These are phyloP conservation scores for Engraulis encrasicolus DNA, from an alignment of 2,113 vertebrate species.

Conservation along the genomic window DNA sequence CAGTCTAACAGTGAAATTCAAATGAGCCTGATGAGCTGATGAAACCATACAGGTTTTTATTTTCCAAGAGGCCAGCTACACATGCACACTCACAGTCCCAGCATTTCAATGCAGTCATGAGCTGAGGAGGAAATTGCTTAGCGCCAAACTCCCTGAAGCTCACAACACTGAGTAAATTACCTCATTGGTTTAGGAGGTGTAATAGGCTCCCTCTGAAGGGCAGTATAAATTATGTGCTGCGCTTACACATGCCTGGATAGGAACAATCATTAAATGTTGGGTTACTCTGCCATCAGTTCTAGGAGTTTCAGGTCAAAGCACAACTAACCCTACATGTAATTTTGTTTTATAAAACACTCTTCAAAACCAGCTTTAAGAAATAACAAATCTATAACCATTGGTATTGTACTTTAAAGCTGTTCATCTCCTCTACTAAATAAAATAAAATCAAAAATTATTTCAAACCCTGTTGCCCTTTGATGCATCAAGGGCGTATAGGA, in stretches of 20 bases:
- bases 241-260: slow-evolving; percentile 59
- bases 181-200: slow-evolving; percentile 65
- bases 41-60: slow-evolving; percentile 52
- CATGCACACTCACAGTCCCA: slow-evolving; percentile 57
- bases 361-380: no score
- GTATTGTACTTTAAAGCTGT: no score
- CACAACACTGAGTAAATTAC: slow-evolving; percentile 64
- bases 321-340: no score
- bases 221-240: slow-evolving; percentile 67
- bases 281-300: slow-evolving; percentile 34
- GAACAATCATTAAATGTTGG: slow-evolving; percentile 62
- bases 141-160: slow-evolving; percentile 56
- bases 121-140: slow-evolving; percentile 50
- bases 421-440: no score
- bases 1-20: slow-evolving; percentile 47
- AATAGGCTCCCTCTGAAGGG: slow-evolving; percentile 67
- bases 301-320: not conserved
- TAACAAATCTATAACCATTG: no score
- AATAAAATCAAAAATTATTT: no score
- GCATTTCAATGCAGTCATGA: slow-evolving; percentile 53
- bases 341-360: no score
- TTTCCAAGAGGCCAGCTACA: slow-evolving; percentile 56
- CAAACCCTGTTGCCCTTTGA: no score
- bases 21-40: no score
- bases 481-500: no score